phyloP scores from a whole-genome alignment of 37 sponge, comb jelly and placozoan genomes.

The Theonella swinhoei region DNA sequence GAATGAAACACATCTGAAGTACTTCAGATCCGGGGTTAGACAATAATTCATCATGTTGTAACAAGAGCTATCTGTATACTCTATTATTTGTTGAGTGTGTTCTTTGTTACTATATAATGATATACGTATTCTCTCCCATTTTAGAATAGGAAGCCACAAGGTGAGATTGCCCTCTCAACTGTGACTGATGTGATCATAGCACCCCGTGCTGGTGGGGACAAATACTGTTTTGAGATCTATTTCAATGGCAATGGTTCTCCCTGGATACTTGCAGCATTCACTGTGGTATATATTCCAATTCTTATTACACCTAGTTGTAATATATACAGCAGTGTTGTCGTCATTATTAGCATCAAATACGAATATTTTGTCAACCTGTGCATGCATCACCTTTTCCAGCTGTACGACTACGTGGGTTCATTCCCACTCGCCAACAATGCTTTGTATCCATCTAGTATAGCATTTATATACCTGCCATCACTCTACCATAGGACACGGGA shows the following conservation, averaged over 20 bases:
- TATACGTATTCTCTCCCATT: neutral
- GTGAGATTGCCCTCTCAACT: neutral
- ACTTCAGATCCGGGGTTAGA: neutral
- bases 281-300: neutral
- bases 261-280: slow-evolving; percentile 15
- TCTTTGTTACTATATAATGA: neutral
- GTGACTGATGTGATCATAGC: neutral
- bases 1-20: slow-evolving; percentile 9
- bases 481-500: too few relatives aligned
- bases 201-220: neutral
- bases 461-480: too few relatives aligned
- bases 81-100: too few relatives aligned
- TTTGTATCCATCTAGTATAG: too few relatives aligned
- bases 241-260: slow-evolving; percentile 13
- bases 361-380: too few relatives aligned
- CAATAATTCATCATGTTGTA: neutral
- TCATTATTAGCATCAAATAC: too few relatives aligned
- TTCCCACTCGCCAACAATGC: too few relatives aligned
- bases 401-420: too few relatives aligned
- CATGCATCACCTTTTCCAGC: too few relatives aligned
- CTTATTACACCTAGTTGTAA: too few relatives aligned
- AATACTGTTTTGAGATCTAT: slow-evolving; percentile 11
- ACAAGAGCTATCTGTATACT: too few relatives aligned
- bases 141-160: neutral
- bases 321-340: too few relatives aligned